phyloP scores from a whole-genome alignment of 2,113 vertebrate genomes.

The Dicentrarchus labrax region DNA sequence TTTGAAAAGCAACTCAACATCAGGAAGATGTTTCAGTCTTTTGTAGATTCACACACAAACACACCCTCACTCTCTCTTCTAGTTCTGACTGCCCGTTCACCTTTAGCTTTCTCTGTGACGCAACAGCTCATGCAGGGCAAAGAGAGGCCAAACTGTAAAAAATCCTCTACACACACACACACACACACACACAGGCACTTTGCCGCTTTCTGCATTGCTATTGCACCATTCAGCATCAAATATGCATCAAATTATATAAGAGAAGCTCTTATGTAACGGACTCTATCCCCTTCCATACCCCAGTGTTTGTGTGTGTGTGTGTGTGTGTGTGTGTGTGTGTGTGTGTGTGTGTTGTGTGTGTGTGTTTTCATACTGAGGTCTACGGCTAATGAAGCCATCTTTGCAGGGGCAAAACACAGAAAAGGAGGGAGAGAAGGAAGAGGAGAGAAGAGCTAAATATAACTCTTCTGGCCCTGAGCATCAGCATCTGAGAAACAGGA shows the following conservation, averaged over 20 bases:
- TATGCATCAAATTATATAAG: slow-evolving; percentile 84
- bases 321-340: slow-evolving; percentile 34
- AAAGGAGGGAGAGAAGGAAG: slow-evolving; percentile 24
- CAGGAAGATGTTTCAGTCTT: background rate
- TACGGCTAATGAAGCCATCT: slow-evolving; percentile 78
- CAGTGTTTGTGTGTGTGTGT: slow-evolving; percentile 31
- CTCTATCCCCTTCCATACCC: slow-evolving; percentile 56
- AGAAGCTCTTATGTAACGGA: slow-evolving; percentile 76
- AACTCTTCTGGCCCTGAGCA: slow-evolving; percentile 42
- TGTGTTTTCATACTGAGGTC: slow-evolving; percentile 59
- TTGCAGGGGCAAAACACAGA: slow-evolving; percentile 66
- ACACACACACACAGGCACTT: slow-evolving; percentile 35
- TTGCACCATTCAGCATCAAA: slow-evolving; percentile 75
- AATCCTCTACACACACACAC: slow-evolving; percentile 30
- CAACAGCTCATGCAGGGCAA: slow-evolving; percentile 49
- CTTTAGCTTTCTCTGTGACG: slow-evolving; percentile 48
- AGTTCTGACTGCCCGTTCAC: slow-evolving; percentile 13
- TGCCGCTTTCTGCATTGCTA: slow-evolving; percentile 18
- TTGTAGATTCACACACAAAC: background rate
- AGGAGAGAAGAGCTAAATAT: slow-evolving; percentile 45
- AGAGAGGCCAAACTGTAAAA: slow-evolving; percentile 33
- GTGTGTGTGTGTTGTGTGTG: slow-evolving; percentile 41
- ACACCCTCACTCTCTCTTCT: background rate
- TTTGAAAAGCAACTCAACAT: background rate
- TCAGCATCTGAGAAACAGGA: slow-evolving; percentile 16